Base-by-base conservation (phyloP, 2,888 invertebrate species). In the Branchellion lobata region DNA sequence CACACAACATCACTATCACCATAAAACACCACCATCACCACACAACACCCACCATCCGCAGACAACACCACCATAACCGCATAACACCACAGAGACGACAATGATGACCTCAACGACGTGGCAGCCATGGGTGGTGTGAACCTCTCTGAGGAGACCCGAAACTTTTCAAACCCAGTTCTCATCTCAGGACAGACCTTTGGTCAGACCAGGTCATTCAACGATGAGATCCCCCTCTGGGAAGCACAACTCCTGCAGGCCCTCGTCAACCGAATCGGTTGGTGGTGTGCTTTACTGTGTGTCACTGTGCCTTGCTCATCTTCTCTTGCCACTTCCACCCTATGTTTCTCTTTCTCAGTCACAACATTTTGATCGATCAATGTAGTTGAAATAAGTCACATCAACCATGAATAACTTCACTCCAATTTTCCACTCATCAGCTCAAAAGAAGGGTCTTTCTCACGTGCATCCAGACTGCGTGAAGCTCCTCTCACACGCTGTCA, bases 51-150 rank as follows among this genome's bases (percentile, higher is more conserved):
- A 40, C 40, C 40, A 40, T 14, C 5, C 40, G 14, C 40, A 40
- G 14, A 40, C 40, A 36, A 40, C n/a, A 81, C 27, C 87, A 89
- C 11, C 14, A 14, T 27, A 33, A 33, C 77, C 61, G 3, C 21
- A 33, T 34, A 27, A 65, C 14, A 68, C 27, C 24, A 27, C 61
- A 57, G 61, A n/a, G 61, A 57, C 21, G 94, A 94, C 68, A 95
- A 96, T 85, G 96, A 96, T 87, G 96, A 98, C 87, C 96, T 97
- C 85, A 98, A 97, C 86, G 97, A 98, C 89, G 97, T 98, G 21
- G 96, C 97, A 40, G 96, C 97, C 14, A 97, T 98, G 97, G 97
- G 97, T 82, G 97, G 97, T 76, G 97, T 98, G 79, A 98, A 98
- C 89, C 90, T 98, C 85, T 93, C 94, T 0, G 97, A 98, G 88